Conservation (phyloP, 2,113 vertebrate genomes). For the Pygoscelis adeliae region DNA sequence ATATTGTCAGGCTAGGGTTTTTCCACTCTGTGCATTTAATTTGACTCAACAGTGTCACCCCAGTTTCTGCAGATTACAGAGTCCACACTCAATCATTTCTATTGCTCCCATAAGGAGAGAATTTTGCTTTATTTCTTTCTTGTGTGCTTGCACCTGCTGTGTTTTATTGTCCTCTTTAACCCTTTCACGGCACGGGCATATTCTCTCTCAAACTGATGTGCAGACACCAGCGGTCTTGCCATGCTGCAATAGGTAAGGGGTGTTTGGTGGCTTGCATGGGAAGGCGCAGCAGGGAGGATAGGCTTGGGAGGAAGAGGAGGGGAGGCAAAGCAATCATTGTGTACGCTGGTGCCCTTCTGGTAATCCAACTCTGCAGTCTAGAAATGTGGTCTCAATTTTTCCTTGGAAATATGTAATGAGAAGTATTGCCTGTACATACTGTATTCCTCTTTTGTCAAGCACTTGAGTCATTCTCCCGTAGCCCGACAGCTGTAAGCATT, state of each 20-base stretch:
- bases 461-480: neutral
- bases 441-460: neutral
- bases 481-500: neutral
- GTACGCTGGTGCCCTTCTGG: neutral
- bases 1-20: neutral
- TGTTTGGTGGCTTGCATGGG: neutral
- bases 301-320: neutral
- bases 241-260: neutral
- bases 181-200: accelerated
- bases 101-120: conserved; percentile 43
- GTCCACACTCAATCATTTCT: conserved; percentile 42
- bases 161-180: conserved; percentile 39
- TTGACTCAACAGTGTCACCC: neutral
- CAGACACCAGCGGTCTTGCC: accelerated
- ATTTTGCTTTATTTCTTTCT: conserved; percentile 43
- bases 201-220: neutral
- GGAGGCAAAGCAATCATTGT: neutral
- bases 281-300: neutral
- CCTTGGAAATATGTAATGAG: conserved; percentile 19
- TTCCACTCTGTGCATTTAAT: conserved; percentile 21
- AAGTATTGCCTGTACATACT: neutral
- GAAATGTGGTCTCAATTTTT: conserved; percentile 61
- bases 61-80: conserved; percentile 13
- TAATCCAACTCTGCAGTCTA: neutral
- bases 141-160: conserved; percentile 49